Conservation (phyloP, 2,113 vertebrate genomes). For the Crotalus horridus region DNA sequence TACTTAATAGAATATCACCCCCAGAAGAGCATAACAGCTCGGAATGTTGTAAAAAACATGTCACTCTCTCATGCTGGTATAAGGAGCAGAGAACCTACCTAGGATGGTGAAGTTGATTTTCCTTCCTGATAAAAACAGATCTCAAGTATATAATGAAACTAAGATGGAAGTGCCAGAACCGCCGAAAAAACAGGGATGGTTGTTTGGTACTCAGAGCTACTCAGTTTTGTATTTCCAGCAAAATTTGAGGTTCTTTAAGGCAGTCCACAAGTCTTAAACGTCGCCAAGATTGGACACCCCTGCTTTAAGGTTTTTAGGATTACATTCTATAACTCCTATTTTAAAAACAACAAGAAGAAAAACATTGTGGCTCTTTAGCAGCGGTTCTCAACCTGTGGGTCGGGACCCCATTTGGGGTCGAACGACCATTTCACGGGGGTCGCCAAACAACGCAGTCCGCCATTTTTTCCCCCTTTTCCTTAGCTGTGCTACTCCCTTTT, state of each 20-base stretch:
- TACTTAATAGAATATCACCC: conserved; percentile 59
- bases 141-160: background rate
- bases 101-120: conserved; percentile 17
- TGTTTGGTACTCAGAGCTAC: background rate
- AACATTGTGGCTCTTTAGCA: background rate
- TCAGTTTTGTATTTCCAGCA: background rate
- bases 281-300: too few species aligned
- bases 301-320: background rate
- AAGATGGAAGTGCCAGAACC: background rate
- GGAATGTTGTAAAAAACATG: conserved; percentile 33
- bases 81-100: conserved; percentile 27
- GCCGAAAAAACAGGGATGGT: background rate
- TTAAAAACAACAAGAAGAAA: background rate
- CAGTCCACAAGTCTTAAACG: too few species aligned
- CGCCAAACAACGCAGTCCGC: too few species aligned
- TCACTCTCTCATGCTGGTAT: conserved; percentile 23
- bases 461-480: too few species aligned
- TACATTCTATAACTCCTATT: background rate
- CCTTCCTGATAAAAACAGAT: background rate
- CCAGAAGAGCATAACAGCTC: conserved; percentile 19
- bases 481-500: too few species aligned
- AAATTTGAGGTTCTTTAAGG: too few species aligned
- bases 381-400: too few species aligned
- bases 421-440: too few species aligned
- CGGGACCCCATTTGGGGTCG: too few species aligned